Evolutionary conservation across 2,888 invertebrate genomes (phyloP), one percentile per base, ranked within the genome.

Genomic region (Chrysomela aeneicollis): DNA sequence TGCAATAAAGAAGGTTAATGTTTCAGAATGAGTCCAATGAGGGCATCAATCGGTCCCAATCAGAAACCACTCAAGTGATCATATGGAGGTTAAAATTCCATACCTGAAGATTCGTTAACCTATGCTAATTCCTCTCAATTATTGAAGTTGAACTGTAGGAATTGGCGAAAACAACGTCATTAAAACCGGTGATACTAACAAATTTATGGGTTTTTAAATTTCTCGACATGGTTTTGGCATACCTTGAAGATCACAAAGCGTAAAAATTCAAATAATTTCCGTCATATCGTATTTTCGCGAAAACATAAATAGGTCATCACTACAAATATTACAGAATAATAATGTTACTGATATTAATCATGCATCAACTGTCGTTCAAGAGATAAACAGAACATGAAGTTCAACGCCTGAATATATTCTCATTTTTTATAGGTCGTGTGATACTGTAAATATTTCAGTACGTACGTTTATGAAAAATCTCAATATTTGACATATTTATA

Each of bases 91-190:
- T 8, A 42, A 42, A 3, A 42, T 42, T 42, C 42, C 10, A 15
- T 42, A 42, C 42, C 42, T 42, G 15, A 42, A 42, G 10, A 42
- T 42, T 42, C 42, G 42, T 42, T 42, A 42, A 42, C 42, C 42
- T 42, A 42, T 42, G 42, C 42, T 15, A 42, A 42, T 42, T 42
- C 42, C 15, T 42, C 42, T 42, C 42, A 15, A 42, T 42, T 42
- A 42, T 42, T 42, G 42, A 42, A 42, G n/a, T 15, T 12, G n/a
- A 42, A 42, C 15, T 42, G 42, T n/a, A 42, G 2, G 42, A 42
- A 42, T 42, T 42, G 42, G 2, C 42, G 42, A 42, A 42, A 42
- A 42, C 42, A 42, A 15, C 15, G 42, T 42, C n/a, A 15, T 42
- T 42, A 42, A 42, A 42, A 42, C 42, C 15, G 15, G 15, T 42